Evolutionary conservation across 1,140 invertebrate genomes (phyloP).

Genomic region (Antheraea mylitta): DNA sequence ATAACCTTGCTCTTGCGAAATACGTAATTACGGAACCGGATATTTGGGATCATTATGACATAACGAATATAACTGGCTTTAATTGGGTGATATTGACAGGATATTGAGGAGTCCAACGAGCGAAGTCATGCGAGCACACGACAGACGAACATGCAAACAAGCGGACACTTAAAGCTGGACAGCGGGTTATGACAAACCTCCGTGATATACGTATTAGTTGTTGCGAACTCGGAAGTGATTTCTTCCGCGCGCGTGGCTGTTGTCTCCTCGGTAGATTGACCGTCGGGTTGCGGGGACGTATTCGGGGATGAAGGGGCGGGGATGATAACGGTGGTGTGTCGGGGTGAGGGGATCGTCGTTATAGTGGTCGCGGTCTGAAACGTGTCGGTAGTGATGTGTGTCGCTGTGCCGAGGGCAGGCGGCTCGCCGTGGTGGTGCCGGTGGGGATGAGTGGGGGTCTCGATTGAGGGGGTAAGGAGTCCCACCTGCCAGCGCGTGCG

Average conservation of each 20-base stretch:
- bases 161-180: conserved; percentile 45
- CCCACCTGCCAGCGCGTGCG: conserved; percentile 60
- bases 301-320: conserved; percentile 13
- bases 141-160: conserved; percentile 29
- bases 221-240: conserved; percentile 58
- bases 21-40: too few relatives aligned
- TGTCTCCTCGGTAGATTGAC: conserved; percentile 24
- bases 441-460: conserved; percentile 26
- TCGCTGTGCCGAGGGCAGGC: conserved; percentile 29
- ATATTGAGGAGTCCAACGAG: too few relatives aligned
- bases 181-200: conserved; percentile 75
- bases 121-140: conserved; percentile 12
- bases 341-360: conserved; percentile 31
- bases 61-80: too few relatives aligned
- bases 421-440: conserved; percentile 45
- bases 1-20: too few relatives aligned
- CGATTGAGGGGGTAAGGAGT: conserved; percentile 29
- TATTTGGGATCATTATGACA: too few relatives aligned
- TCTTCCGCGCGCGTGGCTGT: conserved; percentile 45
- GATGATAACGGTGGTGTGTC: conserved; percentile 15
- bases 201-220: conserved; percentile 70
- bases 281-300: conserved; percentile 8
- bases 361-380: conserved; percentile 60
- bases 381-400: conserved; percentile 63
- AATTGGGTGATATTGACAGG: too few relatives aligned